Conservation (phyloP, 2,797 vertebrate genomes). For the Malacoraja senta region DNA sequence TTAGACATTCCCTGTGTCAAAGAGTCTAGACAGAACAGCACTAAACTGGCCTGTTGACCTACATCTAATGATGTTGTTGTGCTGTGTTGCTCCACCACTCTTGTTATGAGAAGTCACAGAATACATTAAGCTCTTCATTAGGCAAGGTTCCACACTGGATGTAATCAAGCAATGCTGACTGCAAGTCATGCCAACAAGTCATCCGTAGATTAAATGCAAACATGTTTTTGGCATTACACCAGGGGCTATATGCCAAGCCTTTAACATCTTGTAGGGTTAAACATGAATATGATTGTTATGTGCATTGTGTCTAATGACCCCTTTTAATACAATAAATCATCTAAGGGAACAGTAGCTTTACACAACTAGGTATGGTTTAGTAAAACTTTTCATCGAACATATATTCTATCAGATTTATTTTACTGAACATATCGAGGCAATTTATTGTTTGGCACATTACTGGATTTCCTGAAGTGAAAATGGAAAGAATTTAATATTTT, state of each 20-base stretch:
- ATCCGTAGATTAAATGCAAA: conserved; percentile 15
- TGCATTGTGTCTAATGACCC: conserved; percentile 1
- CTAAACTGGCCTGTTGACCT: conserved; percentile 74
- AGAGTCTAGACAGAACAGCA: conserved; percentile 74
- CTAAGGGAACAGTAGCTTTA: background rate
- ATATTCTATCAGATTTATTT: background rate
- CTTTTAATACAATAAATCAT: conserved; percentile 6
- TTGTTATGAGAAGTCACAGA: background rate
- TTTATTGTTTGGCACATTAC: conserved; percentile 10
- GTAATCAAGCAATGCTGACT: conserved; percentile 3
- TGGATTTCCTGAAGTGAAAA: background rate
- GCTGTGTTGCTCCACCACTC: conserved; percentile 45
- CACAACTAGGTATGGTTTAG: background rate
- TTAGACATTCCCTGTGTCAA: conserved; percentile 67
- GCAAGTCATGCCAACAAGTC: conserved; percentile 24
- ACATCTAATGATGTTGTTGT: conserved; percentile 68
- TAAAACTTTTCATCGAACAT: background rate
- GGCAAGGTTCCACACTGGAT: background rate
- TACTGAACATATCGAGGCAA: conserved; percentile 7
- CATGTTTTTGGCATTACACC: conserved; percentile 26
- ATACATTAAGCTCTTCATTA: conserved; percentile 24
- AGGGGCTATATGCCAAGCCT: background rate
- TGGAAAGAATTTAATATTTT: background rate
- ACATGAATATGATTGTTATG: conserved; percentile 20
- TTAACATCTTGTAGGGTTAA: background rate